Evolutionary conservation across 2,113 vertebrate species (phyloP), one percentile per base, ranked within the genome.

Genomic region (Chrysochloris asiatica): DNA sequence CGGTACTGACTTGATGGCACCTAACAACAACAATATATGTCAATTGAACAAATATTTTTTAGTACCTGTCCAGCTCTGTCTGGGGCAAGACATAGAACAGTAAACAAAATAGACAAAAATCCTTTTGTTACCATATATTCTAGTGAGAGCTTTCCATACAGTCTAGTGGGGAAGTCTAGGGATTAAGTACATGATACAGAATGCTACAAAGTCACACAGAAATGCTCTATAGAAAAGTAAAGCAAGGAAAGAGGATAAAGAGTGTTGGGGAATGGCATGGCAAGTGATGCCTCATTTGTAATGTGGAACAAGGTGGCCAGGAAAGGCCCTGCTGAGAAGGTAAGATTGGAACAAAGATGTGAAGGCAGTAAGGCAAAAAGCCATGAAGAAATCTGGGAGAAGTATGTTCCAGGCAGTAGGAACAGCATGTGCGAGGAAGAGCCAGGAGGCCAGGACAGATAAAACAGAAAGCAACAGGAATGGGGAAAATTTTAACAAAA

Each of bases 261-360:
- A 63, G 8, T 11, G 30, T n/a, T n/a, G 13, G 22, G 67, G 7
- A 8, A 17, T 65, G 3, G 19, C 8, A 12, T 0, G 4, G 2
- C 38, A 45, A 6, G 11, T 54, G 48, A 38, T 30, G 24, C 6
- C 3, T n/a, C 56, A 4, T 41, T 24, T 82, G 16, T 50, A 24
- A 83, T 80, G 54, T 67, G 71, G n/a, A 71, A n/a, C 22, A 48
- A 30, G 33, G 85, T 76, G 41, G 48, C 73, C 75, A 84, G 84
- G 85, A 89, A 92, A 19, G 61, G n/a, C n/a, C 81, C 95, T 86
- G 21, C 54, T 92, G 17, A 0, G 24, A 86, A 91, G 56, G 63
- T 76, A 30, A 67, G 38, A 41, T 5, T 30, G 45, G 22, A 73
- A 80, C 4, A 47, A 36, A 41, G 13, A 8, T 11, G 38, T 63